These are phyloP conservation scores for Ricordea florida DNA, from an alignment of 92 coral and sea anemone species.

Conservation along the genomic window DNA sequence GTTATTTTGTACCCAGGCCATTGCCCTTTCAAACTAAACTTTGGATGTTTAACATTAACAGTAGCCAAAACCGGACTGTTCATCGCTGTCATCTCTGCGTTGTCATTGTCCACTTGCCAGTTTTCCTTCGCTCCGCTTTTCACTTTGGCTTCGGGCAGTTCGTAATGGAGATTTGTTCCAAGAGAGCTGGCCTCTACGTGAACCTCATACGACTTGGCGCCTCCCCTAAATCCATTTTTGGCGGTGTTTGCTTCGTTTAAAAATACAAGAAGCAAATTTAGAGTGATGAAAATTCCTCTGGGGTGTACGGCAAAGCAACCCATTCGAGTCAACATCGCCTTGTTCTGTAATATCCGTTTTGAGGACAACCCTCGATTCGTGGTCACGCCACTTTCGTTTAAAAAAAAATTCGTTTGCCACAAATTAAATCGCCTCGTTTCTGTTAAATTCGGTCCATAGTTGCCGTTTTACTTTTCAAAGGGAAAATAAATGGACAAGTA, in stretches of 20 bases:
- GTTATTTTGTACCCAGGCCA: conserved; percentile 83
- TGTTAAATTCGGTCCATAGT: too few relatives aligned
- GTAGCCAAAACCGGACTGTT: conserved; percentile 71
- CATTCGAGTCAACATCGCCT: background rate
- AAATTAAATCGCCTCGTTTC: too few relatives aligned
- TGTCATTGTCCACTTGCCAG: conserved; percentile 89
- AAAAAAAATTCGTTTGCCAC: too few relatives aligned
- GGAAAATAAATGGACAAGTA: background rate
- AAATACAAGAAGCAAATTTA: conserved; percentile 13
- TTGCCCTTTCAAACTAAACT: conserved; percentile 83
- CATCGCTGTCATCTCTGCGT: conserved; percentile 78
- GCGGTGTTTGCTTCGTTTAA: conserved; percentile 15
- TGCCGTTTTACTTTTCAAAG: background rate
- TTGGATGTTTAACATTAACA: conserved; percentile 70
- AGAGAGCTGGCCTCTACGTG: conserved; percentile 77
- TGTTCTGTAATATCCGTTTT: background rate
- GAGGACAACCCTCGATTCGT: too few relatives aligned
- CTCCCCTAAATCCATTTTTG: conserved; percentile 83
- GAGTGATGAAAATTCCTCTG: background rate
- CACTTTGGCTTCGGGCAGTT: conserved; percentile 82
- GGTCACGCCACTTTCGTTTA: too few relatives aligned
- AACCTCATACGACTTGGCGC: conserved; percentile 75
- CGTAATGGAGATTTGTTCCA: conserved; percentile 80
- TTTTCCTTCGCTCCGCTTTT: conserved; percentile 68
- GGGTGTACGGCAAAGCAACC: too few relatives aligned